Base-by-base conservation (phyloP, 2,888 invertebrate species). In the Deroplatys truncata region DNA sequence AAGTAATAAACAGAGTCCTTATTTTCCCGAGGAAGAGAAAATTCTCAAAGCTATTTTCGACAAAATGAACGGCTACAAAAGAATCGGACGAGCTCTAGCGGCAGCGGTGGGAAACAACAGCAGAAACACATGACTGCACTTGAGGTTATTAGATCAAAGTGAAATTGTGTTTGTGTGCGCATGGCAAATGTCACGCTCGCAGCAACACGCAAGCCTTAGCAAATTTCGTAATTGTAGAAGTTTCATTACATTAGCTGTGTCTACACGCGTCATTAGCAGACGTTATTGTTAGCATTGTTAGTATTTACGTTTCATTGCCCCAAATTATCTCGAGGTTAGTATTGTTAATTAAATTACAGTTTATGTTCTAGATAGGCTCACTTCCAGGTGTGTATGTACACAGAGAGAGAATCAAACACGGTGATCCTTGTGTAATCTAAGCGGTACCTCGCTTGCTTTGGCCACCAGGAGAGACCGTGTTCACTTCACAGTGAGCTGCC, bases 231-330 rank as follows among this genome's bases (percentile, higher is more conserved):
- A 49, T 28, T 56, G 56, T 25, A 29, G 20, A 28, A 49, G n/a
- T 85, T 43, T 85, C 49, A 85, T 85, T 85, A 85, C 49, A 49
- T n/a, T 84, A 49, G n/a, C 35, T n/a, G 28, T 85, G n/a, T 25
- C 28, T 49, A 85, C n/a, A 25, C 43, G 84, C 35, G 28, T 28
- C 85, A 85, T 85, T 85, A 85, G 49, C 35, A n/a, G 43, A 15
- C 43, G 85, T 49, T 85, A 85, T 85, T 85, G 49, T 85, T 85
- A 85, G 35, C 49, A n/a, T 35, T 49, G 85, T 85, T 35, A 49
- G 85, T 85, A 85, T 85, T 85, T 85, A 49, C 49, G 85, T 85
- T 85, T 85, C 85, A 85, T 85, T 85, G 85, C 28, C 85, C 49
- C 85, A 85, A 29, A 85, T 85, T 85, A 49, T 85, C 85, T 49